phyloP scores from a whole-genome alignment of 2,113 vertebrate genomes.

The Apodemus sylvaticus region DNA sequence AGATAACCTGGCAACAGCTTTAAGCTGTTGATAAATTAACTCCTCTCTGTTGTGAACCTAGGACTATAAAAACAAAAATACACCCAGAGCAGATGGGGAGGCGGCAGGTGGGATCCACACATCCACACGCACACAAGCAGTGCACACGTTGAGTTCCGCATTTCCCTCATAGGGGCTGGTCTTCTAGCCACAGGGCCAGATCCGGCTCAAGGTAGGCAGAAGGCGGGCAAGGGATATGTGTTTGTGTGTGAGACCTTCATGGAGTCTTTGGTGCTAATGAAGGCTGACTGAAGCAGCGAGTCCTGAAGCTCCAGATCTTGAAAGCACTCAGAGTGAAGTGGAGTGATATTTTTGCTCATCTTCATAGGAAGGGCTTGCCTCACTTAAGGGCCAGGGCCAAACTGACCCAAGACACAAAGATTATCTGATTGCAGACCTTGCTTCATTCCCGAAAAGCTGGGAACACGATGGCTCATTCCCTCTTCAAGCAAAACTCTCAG shows the following conservation, averaged over 20 bases:
- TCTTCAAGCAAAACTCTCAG: constrained; percentile 44
- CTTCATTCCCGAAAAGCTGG: constrained; percentile 34
- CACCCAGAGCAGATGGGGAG: constrained; percentile 66
- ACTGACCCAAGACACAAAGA: constrained; percentile 27
- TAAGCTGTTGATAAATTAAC: constrained; percentile 77
- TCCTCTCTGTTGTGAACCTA: constrained; percentile 79
- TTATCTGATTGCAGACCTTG: constrained; percentile 35
- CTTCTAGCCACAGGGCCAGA: constrained; percentile 4
- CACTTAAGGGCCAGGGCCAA: constrained; percentile 11
- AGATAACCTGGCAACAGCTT: constrained; percentile 76
- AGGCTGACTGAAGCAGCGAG: constrained; percentile 71
- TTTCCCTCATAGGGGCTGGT: constrained; percentile 14
- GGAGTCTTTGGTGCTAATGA: constrained; percentile 84
- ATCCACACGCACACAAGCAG: background rate
- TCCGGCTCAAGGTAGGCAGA: background rate
- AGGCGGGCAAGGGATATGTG: background rate
- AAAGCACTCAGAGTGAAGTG: constrained; percentile 47
- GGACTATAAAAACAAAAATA: constrained; percentile 79
- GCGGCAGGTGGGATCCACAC: background rate
- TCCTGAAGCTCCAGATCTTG: constrained; percentile 69
- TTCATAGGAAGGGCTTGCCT: constrained; percentile 11
- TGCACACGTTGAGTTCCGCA: background rate
- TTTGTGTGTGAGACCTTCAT: constrained; percentile 53
- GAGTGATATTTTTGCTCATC: constrained; percentile 45
- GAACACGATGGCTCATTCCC: constrained; percentile 9